These are phyloP conservation scores for Grammomys dolichurus DNA, from an alignment of 2,113 vertebrate species.

Conservation along the genomic window DNA sequence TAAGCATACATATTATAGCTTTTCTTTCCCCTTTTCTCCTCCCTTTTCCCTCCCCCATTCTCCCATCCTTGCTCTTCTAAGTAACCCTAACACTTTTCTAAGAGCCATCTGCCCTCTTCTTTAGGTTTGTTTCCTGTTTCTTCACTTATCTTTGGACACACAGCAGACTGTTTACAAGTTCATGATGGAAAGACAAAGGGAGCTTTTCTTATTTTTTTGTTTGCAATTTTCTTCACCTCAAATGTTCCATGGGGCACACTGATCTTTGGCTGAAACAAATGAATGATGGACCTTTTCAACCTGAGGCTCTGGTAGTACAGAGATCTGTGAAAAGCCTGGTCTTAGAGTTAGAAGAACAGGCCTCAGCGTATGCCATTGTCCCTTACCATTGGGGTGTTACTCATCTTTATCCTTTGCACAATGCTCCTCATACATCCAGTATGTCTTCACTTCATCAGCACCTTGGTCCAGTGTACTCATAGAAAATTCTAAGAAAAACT, in stretches of 20 bases:
- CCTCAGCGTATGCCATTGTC: background rate
- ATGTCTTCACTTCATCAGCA: background rate
- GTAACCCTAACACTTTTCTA: background rate
- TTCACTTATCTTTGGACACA: background rate
- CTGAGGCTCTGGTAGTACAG: background rate
- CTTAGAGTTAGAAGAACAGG: background rate
- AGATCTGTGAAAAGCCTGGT: background rate
- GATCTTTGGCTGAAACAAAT: background rate
- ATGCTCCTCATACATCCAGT: background rate
- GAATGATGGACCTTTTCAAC: background rate
- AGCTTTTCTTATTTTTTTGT: background rate
- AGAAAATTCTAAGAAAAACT: background rate
- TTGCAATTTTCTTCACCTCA: background rate
- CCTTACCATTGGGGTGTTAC: background rate
- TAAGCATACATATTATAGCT: background rate
- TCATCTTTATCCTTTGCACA: background rate
- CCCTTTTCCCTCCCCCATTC: background rate
- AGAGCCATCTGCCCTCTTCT: background rate
- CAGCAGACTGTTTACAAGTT: background rate
- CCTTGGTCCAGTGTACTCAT: background rate
- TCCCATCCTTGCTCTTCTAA: background rate
- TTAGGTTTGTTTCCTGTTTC: background rate
- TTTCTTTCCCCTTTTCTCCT: background rate
- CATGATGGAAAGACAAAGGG: background rate
- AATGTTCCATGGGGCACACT: background rate